Base-by-base conservation (phyloP, 2,113 vertebrate species). In the Epinephelus moara region DNA sequence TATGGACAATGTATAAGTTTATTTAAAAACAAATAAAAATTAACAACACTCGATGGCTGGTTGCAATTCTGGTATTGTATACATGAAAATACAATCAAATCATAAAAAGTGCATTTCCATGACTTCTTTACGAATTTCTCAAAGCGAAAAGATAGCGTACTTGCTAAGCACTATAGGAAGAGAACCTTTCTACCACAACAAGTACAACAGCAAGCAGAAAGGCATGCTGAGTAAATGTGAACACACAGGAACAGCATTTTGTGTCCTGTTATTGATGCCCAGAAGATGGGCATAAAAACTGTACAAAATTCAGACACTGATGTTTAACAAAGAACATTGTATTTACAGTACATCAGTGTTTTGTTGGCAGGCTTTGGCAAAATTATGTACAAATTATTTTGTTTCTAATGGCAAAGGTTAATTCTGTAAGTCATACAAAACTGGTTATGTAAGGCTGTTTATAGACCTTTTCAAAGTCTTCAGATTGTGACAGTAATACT, bases 21-120 rank as follows among this genome's bases (percentile, higher is more conserved):
- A 88, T 87, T 92, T 55, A n/a, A 73, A 86, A 92, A 87, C 68
- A 90, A 86, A 85, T 85, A 88, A 47, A 83, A 88, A 85, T 67
- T 70, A 27, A 60, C 47, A 81, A 86, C 85, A 88, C 77, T 85
- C n/a, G 21, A 53, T 81, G 78, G 74, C 82, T 78, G 25, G 30
- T 53, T 77, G 73, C 37, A 69, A 53, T 80, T 86, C 72, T 72
- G 59, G 30, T 64, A 40, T 80, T 52, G 17, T 67, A 64, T 64
- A 70, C 78, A 74, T 64, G 55, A 90, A 87, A 87, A 89, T 81
- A 85, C 80, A 90, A 80, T 80, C 33, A 85, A 85, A 78, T 82
- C 56, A 80, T 73, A 69, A 60, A 82, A 89, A 70, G 42, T 78
- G 60, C 63, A 72, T 75, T 85, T 87, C 21, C 19, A 18, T 33